phyloP scores from a whole-genome alignment of 2,888 invertebrate species.

The Drosophila austrosaltans region DNA sequence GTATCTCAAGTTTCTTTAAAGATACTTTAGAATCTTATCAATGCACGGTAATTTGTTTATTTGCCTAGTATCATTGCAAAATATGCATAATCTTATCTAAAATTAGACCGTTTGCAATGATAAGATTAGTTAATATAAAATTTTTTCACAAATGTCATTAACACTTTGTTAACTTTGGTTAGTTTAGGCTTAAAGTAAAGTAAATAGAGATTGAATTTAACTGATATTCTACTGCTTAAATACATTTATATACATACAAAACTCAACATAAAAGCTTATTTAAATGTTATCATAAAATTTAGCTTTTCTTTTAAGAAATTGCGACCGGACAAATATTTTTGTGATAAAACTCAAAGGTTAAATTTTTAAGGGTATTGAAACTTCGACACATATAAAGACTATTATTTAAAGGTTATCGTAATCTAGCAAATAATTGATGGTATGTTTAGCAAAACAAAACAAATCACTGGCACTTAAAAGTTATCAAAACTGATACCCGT shows the following conservation, averaged over 20 bases:
- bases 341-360: not conserved
- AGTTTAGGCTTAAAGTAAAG: too few species aligned
- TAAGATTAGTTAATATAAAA: not conserved
- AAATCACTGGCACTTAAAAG: not conserved
- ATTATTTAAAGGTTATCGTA: not conserved
- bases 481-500: not conserved
- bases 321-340: too few species aligned
- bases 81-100: constrained; percentile 28
- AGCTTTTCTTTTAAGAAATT: too few species aligned
- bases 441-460: not conserved
- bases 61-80: constrained; percentile 18
- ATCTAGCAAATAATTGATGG: constrained; percentile 1
- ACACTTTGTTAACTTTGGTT: too few species aligned
- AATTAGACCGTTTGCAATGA: constrained; percentile 6
- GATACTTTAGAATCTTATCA: constrained; percentile 1
- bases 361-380: not conserved
- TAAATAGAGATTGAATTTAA: too few species aligned
- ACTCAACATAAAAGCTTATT: too few species aligned
- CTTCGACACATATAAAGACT: too few species aligned
- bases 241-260: too few species aligned
- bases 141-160: not conserved
- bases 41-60: constrained; percentile 6
- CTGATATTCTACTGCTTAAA: too few species aligned
- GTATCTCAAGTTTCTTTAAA: not conserved
- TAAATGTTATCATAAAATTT: too few species aligned